phyloP scores from a whole-genome alignment of 2,113 vertebrate genomes.

The Neolamprologus falcicula region DNA sequence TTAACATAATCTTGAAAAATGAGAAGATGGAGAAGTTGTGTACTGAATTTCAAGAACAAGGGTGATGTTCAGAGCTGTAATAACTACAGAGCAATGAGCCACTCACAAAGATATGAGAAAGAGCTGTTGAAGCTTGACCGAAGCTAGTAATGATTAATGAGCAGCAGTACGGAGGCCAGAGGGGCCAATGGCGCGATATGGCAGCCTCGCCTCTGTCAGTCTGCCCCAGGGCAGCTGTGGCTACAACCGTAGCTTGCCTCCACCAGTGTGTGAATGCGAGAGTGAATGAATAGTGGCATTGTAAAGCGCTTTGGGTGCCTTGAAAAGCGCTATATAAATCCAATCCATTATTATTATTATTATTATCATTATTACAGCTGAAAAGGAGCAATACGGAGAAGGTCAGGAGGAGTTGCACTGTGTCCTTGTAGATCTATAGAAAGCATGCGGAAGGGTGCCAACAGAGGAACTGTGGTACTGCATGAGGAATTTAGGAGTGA shows the following conservation, averaged over 20 bases:
- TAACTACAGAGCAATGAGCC: neutral
- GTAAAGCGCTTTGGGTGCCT: too few species aligned
- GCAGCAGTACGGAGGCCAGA: neutral
- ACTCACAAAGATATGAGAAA: neutral
- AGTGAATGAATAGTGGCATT: too few species aligned
- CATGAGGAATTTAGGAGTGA: neutral
- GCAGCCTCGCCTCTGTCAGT: too few species aligned
- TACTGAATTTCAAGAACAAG: neutral
- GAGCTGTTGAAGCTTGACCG: neutral
- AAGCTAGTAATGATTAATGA: neutral
- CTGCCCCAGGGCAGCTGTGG: too few species aligned
- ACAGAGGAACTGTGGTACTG: neutral
- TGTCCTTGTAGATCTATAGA: neutral
- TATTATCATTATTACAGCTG: neutral
- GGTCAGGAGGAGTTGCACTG: neutral
- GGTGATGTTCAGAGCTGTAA: neutral
- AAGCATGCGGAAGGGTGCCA: neutral
- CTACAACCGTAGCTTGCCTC: too few species aligned
- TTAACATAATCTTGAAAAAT: neutral
- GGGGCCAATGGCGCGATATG: too few species aligned
- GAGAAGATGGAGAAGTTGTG: neutral
- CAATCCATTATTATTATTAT: too few species aligned
- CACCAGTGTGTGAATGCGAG: too few species aligned
- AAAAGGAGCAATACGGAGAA: accelerated
- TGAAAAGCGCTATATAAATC: too few species aligned